phyloP scores from a whole-genome alignment of 2,113 vertebrate genomes.

The Anguilla japonica region DNA sequence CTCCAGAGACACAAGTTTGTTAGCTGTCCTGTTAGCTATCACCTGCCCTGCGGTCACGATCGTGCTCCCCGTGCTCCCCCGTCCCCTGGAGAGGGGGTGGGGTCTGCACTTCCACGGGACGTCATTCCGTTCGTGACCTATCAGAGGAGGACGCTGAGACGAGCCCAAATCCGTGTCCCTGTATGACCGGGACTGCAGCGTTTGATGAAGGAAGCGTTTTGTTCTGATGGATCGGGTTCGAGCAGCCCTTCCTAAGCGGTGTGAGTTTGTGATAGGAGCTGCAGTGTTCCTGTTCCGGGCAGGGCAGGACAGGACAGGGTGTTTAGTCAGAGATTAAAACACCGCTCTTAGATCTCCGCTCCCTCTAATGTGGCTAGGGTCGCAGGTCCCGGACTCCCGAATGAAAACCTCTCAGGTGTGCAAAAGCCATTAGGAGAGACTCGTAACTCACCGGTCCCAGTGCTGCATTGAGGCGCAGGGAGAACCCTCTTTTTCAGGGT shows the following conservation, averaged over 20 bases:
- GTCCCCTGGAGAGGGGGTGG: background rate
- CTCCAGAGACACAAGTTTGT: too few species aligned
- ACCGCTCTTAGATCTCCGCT: background rate
- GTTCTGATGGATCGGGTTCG: background rate
- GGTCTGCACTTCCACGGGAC: background rate
- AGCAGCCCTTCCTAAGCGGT: background rate
- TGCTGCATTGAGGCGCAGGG: background rate
- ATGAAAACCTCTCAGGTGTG: background rate
- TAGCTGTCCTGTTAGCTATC: too few species aligned
- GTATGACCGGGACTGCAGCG: background rate
- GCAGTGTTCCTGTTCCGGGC: background rate
- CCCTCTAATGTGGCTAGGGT: background rate
- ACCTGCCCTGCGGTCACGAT: too few species aligned
- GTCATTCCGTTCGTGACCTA: background rate
- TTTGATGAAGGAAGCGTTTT: background rate
- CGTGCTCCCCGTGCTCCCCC: too few species aligned
- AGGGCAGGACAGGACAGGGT: too few species aligned
- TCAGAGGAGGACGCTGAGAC: background rate
- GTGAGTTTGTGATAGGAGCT: background rate
- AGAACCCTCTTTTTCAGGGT: background rate
- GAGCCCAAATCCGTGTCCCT: background rate
- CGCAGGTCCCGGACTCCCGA: too few species aligned
- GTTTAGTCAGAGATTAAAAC: background rate
- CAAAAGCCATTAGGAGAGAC: background rate
- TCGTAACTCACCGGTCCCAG: background rate